These are phyloP conservation scores for Helostoma temminkii DNA, from an alignment of 2,797 vertebrate genomes.

Conservation along the genomic window DNA sequence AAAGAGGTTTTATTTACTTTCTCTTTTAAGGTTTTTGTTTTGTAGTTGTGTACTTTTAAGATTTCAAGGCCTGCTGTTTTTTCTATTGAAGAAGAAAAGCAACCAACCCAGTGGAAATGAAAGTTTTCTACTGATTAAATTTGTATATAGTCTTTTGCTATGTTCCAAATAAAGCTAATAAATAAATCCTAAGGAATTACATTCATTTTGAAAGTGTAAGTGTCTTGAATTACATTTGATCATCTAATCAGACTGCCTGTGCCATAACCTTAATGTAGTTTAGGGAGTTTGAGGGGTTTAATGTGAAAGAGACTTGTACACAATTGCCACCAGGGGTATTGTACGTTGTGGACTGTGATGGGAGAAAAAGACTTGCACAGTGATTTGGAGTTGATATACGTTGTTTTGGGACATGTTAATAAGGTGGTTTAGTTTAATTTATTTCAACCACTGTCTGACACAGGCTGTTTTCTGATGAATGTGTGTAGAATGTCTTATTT, in stretches of 20 bases:
- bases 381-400: conserved; percentile 44
- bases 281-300: conserved; percentile 19
- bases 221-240: conserved; percentile 64
- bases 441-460: conserved; percentile 55
- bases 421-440: conserved; percentile 59
- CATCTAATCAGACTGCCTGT: conserved; percentile 60
- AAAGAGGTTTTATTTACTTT: conserved; percentile 68
- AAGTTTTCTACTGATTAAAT: conserved; percentile 91
- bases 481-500: conserved; percentile 81
- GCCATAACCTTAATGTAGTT: conserved; percentile 62
- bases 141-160: conserved; percentile 92
- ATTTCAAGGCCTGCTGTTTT: conserved; percentile 72
- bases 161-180: conserved; percentile 95
- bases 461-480: conserved; percentile 78
- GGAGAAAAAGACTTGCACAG: conserved; percentile 49
- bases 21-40: conserved; percentile 22
- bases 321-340: conserved; percentile 46
- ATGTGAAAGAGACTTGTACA: conserved; percentile 47
- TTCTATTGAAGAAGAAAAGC: conserved; percentile 80
- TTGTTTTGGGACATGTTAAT: conserved; percentile 58
- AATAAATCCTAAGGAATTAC: conserved; percentile 82
- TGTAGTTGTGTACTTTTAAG: conserved; percentile 61
- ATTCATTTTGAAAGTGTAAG: conserved; percentile 69
- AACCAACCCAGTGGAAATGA: conserved; percentile 70
- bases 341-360: conserved; percentile 35